A percentile compares a stretch with the other conserved stretches of the same genome.
These are phyloP conservation scores for Bellardia pandia DNA, from an alignment of 2,888 invertebrate genomes.

Conservation along the genomic window DNA sequence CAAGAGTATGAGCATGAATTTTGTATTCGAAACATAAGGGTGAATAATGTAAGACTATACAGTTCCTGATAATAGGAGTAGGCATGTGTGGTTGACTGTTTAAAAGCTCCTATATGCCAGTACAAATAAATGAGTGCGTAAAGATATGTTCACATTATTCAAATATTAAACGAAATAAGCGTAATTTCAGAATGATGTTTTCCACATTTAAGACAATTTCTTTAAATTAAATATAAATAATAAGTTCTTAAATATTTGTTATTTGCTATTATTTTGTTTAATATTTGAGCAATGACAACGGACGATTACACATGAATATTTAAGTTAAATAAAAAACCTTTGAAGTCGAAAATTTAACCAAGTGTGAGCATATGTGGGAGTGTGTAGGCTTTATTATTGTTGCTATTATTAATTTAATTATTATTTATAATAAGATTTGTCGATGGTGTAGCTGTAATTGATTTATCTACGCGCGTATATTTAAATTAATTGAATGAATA, in stretches of 20 bases:
- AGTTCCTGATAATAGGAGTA: background rate
- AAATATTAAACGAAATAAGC: too few relatives aligned
- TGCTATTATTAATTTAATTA: conserved; percentile 38
- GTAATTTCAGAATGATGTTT: too few relatives aligned
- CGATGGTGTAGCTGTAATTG: conserved; percentile 6
- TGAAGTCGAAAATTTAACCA: background rate
- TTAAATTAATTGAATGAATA: conserved; percentile 3
- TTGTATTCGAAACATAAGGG: background rate
- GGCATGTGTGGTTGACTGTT: background rate
- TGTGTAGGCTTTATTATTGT: background rate
- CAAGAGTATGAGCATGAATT: conserved; percentile 6
- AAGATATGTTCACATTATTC: too few relatives aligned
- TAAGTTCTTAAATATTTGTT: too few relatives aligned
- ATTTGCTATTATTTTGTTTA: too few relatives aligned
- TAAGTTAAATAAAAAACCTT: background rate
- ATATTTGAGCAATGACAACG: too few relatives aligned
- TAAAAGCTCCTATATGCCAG: background rate
- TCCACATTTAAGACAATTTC: too few relatives aligned
- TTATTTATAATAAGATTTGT: background rate
- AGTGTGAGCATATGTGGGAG: background rate
- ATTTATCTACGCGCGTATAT: background rate
- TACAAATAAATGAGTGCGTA: background rate
- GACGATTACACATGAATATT: conserved; percentile 20
- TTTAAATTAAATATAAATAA: too few relatives aligned
- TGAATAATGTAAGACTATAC: background rate